Evolutionary conservation across 2,797 vertebrate species (phyloP), one percentile per base, ranked within the genome.

Genomic region (Sardinella longiceps): DNA sequence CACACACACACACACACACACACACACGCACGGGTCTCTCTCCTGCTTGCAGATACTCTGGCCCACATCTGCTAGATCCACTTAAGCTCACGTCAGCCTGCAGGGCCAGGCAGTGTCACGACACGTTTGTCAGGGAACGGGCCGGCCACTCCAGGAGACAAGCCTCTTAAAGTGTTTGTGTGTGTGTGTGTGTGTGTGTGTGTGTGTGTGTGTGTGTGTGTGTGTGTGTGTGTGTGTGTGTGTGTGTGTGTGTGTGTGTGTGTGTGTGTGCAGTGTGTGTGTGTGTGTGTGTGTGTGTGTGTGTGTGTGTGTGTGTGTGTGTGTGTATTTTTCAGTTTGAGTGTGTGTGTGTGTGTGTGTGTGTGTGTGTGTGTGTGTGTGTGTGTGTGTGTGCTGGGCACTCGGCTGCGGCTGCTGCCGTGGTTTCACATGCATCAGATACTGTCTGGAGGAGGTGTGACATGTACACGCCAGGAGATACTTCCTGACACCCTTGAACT

Each of bases 61-160:
- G 56, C 83, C 83, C 56, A 84, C 37, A 80, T 84, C 50, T 84
- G 83, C 56, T 80, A 25, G 6, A 56, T 80, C 33, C 43, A 45
- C 74, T 58, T 58, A 53, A 30, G 77, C 74, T 80, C 83, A 80
- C 15, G 37, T 11, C 83, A 28, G 23, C 50, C 74, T 10, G 20
- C 20, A 80, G 83, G 70, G 33, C 33, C 70, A 23, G 15, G 20
- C 5, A 18, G 15, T 77, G 70, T 77, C 70, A 77, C 33, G 37
- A 77, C 70, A 77, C 23, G 48, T 43, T 51, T 5, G 50, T 28
- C 50, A 28, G 83, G 18, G 70, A 43, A 43, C 4, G 50, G 2
- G 77, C 43, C 12, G 23, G 14, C 12, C 20, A 77, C 23, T 70
- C 58, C 43, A 33, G 43, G 28, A 30, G 82, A 70, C 50, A 50